phyloP scores from a whole-genome alignment of 2,888 invertebrate genomes.

The Piscicola geometra region DNA sequence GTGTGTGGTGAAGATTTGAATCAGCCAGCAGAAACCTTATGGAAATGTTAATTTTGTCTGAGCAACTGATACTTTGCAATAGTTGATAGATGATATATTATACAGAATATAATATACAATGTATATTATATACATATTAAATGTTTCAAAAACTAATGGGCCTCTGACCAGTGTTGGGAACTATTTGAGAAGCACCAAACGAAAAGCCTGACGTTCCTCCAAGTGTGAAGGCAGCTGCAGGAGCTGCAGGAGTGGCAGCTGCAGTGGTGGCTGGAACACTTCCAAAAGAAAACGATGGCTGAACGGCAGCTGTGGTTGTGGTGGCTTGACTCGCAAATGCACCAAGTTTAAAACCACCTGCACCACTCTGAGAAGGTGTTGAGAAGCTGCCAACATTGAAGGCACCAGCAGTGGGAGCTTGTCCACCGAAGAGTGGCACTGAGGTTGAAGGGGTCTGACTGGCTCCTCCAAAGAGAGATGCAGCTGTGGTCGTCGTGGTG shows the following conservation, averaged over 20 bases:
- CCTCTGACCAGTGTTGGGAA: background rate
- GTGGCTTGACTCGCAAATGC: background rate
- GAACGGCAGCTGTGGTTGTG: background rate
- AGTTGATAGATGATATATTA: no score
- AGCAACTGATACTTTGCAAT: no score
- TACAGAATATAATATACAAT: no score
- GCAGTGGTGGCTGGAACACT: background rate
- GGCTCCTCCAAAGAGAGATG: background rate
- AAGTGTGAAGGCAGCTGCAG: no score
- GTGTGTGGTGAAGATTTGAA: no score
- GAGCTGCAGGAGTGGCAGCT: constrained; percentile 19
- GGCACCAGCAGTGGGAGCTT: background rate
- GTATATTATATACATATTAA: no score
- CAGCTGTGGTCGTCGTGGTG: background rate
- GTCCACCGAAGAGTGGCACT: background rate
- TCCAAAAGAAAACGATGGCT: background rate
- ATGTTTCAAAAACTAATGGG: background rate
- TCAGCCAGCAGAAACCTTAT: no score
- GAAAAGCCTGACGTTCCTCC: background rate
- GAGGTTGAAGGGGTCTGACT: background rate
- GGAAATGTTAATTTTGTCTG: no score
- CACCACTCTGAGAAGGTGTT: no score
- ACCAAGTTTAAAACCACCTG: background rate
- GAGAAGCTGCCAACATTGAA: background rate
- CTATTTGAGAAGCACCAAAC: constrained; percentile 17